Base-by-base conservation (phyloP, 1,140 invertebrate species). In the Rhopalosiphum maidis region DNA sequence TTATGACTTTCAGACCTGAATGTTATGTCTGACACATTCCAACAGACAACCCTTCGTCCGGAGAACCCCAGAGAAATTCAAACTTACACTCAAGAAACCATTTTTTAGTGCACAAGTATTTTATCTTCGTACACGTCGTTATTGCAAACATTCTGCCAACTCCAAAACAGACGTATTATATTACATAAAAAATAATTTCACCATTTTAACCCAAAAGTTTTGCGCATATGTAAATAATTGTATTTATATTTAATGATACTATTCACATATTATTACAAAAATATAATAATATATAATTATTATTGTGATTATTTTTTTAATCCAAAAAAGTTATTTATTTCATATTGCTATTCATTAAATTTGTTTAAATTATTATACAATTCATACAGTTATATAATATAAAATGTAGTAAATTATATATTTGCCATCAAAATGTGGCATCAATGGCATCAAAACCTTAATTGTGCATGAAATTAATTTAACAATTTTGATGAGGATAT, bases 1-100 rank as follows among this genome's bases (percentile, higher is more conserved):
- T 93, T 93, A 93, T 93, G 91, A 93, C 77, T 85, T 86, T 93
- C 54, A 55, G 82, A 55, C 91, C 82, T 41, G 48, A 90, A 54
- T 43, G 43, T 22, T 92, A 92, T 83, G 25, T 93, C 82, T 86
- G 82, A 86, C 82, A 55, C 68, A 86, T 85, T 54, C 82, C 35
- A 55, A 54, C 91, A 43, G 60, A 86, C 82, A 43, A 86, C 46
- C 90, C 35, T 86, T 43, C 82, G 82, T 46, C 41, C 15, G 37
- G 6, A 86, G 82, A 93, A 54, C 82, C 82, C 48, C 46, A 41
- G 68, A 93, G 77, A 93, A 93, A 85, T 93, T 83, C n/a, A 55
- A 85, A 93, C 43, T 48, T 51, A n/a, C 77, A 85, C 48, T 41
- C 37, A n/a, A 91, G 90, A 91, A 82, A 91, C 60, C 41, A 90